These are phyloP conservation scores for Amiota mariae DNA, from an alignment of 2,888 invertebrate genomes.

Conservation along the genomic window DNA sequence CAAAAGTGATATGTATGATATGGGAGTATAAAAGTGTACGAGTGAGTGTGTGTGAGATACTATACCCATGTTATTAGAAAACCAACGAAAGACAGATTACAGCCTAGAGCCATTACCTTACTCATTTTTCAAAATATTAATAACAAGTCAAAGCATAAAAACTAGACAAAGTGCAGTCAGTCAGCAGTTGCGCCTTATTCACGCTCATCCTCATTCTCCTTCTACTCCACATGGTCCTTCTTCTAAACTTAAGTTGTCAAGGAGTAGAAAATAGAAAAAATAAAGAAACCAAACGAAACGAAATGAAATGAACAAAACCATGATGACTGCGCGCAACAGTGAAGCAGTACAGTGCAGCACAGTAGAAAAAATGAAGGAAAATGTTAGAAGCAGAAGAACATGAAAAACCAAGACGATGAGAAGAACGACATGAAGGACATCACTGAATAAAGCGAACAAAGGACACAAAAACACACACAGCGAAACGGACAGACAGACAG, in stretches of 20 bases:
- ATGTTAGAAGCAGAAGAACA: neutral
- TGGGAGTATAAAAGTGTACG: neutral
- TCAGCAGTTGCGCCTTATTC: conserved; percentile 17
- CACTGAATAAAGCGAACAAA: conserved; percentile 32
- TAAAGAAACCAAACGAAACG: conserved; percentile 4
- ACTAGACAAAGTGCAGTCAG: conserved; percentile 30
- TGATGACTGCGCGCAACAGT: conserved; percentile 18
- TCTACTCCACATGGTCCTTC: no score
- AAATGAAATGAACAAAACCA: conserved; percentile 13
- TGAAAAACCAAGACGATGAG: neutral
- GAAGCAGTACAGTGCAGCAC: neutral
- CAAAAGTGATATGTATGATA: no score
- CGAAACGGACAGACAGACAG: conserved; percentile 36
- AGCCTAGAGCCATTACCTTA: conserved; percentile 29
- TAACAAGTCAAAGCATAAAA: conserved; percentile 30
- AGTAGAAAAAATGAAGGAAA: neutral
- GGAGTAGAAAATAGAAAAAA: conserved; percentile 8
- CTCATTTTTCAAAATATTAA: conserved; percentile 31
- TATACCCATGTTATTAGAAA: conserved; percentile 10
- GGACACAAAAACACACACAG: conserved; percentile 31
- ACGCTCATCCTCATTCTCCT: no score
- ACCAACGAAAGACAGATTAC: conserved; percentile 18
- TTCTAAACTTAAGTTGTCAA: neutral
- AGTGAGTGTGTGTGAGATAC: neutral
- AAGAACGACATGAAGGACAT: conserved; percentile 10